phyloP scores from a whole-genome alignment of 92 coral and sea anemone species.

The Epizoanthus scotinus region DNA sequence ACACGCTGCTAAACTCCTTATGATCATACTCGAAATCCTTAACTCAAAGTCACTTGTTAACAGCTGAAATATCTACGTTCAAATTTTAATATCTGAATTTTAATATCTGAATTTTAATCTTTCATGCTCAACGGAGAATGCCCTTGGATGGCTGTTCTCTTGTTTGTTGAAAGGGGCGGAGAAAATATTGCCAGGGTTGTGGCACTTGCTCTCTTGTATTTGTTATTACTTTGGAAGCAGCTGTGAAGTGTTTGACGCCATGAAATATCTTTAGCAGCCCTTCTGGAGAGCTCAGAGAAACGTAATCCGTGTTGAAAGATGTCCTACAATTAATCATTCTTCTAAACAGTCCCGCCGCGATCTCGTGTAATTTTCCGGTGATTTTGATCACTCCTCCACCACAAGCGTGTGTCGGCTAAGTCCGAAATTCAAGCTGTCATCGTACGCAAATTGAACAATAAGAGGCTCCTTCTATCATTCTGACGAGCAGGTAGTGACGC shows the following conservation, averaged over 20 bases:
- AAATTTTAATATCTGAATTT: slow-evolving; percentile 16
- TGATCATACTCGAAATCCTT: background rate
- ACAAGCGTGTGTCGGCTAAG: background rate
- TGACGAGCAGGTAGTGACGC: slow-evolving; percentile 55
- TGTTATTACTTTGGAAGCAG: slow-evolving; percentile 42
- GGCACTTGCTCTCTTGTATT: slow-evolving; percentile 35
- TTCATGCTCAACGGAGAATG: slow-evolving; percentile 25
- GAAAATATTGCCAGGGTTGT: slow-evolving; percentile 19
- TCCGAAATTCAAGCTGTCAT: slow-evolving; percentile 54
- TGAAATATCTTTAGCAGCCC: slow-evolving; percentile 39
- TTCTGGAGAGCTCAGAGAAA: slow-evolving; percentile 29
- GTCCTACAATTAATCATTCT: slow-evolving; percentile 10
- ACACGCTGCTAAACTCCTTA: slow-evolving; percentile 25
- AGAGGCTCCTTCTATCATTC: slow-evolving; percentile 49
- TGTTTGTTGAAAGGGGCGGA: slow-evolving; percentile 39
- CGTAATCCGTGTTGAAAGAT: slow-evolving; percentile 37
- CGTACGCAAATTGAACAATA: slow-evolving; percentile 48
- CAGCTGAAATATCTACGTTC: slow-evolving; percentile 2
- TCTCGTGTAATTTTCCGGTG: slow-evolving; percentile 24
- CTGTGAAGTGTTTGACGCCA: slow-evolving; percentile 38
- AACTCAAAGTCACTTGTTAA: slow-evolving; percentile 5
- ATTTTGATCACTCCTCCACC: slow-evolving; percentile 39
- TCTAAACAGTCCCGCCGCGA: slow-evolving; percentile 21
- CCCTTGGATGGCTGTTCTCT: slow-evolving; percentile 17
- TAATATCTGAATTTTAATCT: slow-evolving; percentile 34